Conservation (phyloP, 2,888 invertebrate genomes). For the Conchocele bisecta region DNA sequence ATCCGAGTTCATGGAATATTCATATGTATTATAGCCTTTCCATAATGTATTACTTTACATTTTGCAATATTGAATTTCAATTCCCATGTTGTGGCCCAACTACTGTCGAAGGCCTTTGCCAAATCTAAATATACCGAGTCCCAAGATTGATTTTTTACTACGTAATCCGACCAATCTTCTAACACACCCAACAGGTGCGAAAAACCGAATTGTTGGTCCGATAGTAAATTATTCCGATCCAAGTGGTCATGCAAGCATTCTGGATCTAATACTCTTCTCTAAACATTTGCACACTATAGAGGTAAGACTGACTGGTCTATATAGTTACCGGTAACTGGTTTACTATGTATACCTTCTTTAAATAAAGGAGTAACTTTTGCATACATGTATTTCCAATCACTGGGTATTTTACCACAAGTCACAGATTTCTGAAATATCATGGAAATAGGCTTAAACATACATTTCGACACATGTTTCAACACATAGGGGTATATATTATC, state of each 20-base stretch:
- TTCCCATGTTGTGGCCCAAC: conserved; percentile 9
- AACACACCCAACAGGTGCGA: conserved; percentile 23
- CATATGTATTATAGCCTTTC: neutral
- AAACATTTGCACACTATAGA: no score
- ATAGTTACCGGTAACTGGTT: no score
- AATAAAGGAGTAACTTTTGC: no score
- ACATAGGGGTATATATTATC: conserved; percentile 9
- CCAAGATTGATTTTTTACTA: conserved; percentile 10
- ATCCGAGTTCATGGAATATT: conserved; percentile 7
- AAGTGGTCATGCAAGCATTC: no score
- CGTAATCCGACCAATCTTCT: conserved; percentile 28
- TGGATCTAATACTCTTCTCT: no score
- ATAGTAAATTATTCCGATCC: no score
- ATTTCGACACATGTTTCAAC: conserved; percentile 4
- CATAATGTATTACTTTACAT: conserved; percentile 9
- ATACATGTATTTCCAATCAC: no score
- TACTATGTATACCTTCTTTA: no score
- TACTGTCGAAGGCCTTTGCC: conserved; percentile 33
- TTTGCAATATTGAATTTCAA: conserved; percentile 9
- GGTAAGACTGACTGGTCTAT: no score
- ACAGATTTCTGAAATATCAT: conserved; percentile 6
- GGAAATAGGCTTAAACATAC: neutral
- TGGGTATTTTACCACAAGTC: no score
- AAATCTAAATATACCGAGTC: conserved; percentile 22
- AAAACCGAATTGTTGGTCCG: no score